Conservation (phyloP, 2,113 vertebrate species). For the Calidris pugnax region DNA sequence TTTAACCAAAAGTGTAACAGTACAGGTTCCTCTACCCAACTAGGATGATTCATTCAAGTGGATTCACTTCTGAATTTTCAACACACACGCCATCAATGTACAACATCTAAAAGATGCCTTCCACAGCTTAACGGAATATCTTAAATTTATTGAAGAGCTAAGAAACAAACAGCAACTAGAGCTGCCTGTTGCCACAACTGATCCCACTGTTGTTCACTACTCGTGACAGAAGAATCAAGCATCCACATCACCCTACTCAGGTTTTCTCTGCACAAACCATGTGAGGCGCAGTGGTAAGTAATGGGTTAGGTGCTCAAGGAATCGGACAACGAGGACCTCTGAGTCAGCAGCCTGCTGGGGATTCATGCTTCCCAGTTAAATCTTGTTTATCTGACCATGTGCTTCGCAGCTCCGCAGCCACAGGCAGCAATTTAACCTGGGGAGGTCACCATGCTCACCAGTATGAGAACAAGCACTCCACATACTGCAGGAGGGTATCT, state of each 20-base stretch:
- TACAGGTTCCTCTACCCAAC: background rate
- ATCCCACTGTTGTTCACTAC: background rate
- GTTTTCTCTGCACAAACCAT: background rate
- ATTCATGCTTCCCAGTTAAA: background rate
- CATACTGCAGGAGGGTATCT: background rate
- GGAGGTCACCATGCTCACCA: background rate
- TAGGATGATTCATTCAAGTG: background rate
- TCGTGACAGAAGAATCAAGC: background rate
- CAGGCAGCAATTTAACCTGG: background rate
- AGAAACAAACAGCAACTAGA: background rate
- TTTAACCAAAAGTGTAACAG: background rate
- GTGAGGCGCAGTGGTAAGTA: background rate
- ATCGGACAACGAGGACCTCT: background rate
- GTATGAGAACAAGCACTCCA: background rate
- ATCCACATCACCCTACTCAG: background rate
- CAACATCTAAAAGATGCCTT: background rate
- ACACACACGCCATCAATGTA: background rate
- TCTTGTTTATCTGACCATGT: background rate
- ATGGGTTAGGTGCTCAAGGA: background rate
- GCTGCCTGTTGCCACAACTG: background rate
- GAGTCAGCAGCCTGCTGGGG: background rate
- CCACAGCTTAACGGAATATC: background rate
- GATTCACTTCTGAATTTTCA: background rate
- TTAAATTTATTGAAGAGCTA: background rate
- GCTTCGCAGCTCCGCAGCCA: fast-evolving